Evolutionary conservation across 53 echinoderm and acorn worm species (phyloP).

Genomic region (Echinarachnius parma): DNA sequence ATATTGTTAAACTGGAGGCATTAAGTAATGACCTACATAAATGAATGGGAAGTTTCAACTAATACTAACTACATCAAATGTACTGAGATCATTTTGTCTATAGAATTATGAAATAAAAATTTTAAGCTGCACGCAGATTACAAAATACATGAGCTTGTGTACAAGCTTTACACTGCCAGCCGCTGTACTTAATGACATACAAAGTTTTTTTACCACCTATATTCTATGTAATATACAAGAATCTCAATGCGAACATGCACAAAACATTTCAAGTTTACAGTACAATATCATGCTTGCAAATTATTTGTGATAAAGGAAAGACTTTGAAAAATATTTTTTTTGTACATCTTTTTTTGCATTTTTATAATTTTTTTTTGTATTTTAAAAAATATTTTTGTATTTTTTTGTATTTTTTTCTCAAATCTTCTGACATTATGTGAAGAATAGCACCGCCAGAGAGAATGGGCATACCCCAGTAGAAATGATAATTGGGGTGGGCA

Average conservation of each 20-base stretch:
- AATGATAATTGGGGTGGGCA: conserved; percentile 36
- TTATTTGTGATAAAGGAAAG: conserved; percentile 43
- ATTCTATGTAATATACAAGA: conserved; percentile 25
- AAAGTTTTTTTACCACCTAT: no score
- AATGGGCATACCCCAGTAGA: conserved; percentile 23
- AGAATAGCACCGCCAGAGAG: conserved; percentile 47
- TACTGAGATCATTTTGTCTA: no score
- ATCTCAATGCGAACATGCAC: conserved; percentile 33
- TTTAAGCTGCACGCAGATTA: no score
- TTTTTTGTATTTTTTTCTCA: conserved; percentile 18
- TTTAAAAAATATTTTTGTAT: not conserved
- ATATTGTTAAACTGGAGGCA: no score
- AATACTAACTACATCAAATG: no score
- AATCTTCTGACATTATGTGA: conserved; percentile 32
- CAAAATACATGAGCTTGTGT: no score
- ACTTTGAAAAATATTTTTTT: conserved; percentile 38
- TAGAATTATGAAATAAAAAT: no score
- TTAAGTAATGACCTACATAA: no score
- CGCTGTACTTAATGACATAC: no score
- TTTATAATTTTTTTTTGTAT: not conserved
- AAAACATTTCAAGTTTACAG: conserved; percentile 20
- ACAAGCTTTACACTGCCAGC: no score
- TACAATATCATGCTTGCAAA: conserved; percentile 37
- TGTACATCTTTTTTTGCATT: not conserved
- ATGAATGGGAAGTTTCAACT: no score